A percentile compares a stretch with the other conserved stretches of the same genome.
Conservation (phyloP, 1,140 invertebrate species). For the Drosophila aff. region DNA sequence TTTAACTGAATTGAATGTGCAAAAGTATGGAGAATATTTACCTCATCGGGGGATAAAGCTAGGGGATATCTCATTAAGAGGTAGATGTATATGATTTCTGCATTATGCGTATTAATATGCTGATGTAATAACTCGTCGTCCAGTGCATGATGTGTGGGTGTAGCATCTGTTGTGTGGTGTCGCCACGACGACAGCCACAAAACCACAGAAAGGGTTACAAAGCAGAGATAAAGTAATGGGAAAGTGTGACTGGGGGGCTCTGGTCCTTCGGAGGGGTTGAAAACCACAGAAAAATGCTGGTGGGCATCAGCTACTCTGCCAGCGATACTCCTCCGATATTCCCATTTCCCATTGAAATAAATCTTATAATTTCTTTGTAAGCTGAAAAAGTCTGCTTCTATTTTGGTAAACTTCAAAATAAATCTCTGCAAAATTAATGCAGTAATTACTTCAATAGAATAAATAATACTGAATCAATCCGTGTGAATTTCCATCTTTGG, state of each 20-base stretch:
- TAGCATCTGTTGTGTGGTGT: conserved; percentile 9
- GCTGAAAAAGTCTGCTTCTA: no score
- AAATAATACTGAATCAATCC: not conserved
- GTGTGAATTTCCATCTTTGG: not conserved
- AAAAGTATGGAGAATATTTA: conserved; percentile 54
- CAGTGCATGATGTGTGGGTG: not conserved
- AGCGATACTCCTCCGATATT: conserved; percentile 6
- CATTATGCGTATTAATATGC: conserved; percentile 58
- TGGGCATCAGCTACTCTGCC: not conserved
- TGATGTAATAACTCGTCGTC: conserved; percentile 33
- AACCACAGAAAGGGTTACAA: no score
- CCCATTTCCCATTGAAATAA: not conserved
- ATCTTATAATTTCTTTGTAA: no score
- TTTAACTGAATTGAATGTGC: conserved; percentile 75
- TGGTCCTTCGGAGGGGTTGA: no score
- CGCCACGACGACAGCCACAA: conserved; percentile 1
- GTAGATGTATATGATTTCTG: conserved; percentile 55
- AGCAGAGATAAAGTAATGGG: not conserved
- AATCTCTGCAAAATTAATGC: no score
- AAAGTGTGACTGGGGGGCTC: no score
- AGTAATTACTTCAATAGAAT: not conserved
- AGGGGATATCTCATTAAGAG: conserved; percentile 1
- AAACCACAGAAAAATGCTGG: no score
- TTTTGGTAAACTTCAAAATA: no score
- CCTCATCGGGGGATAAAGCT: not conserved